A percentile compares a stretch with the other conserved stretches of the same genome.
These are phyloP conservation scores for Trachelipus rathkii DNA, from an alignment of 1,140 invertebrate species.

Conservation along the genomic window DNA sequence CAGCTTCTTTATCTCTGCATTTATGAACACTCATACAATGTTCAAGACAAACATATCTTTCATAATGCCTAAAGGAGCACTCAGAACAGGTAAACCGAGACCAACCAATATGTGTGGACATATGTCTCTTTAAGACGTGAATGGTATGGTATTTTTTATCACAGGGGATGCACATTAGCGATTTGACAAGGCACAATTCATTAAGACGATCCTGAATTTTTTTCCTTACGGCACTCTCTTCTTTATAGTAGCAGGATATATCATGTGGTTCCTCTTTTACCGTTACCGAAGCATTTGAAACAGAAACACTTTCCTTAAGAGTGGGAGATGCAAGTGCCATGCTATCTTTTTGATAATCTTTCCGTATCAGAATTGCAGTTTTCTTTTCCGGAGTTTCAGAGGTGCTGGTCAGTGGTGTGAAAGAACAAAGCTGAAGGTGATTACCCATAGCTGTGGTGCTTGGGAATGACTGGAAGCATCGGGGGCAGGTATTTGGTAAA, in stretches of 20 bases:
- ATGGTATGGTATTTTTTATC: slow-evolving; percentile 24
- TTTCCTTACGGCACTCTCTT: neutral
- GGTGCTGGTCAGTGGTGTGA: slow-evolving; percentile 22
- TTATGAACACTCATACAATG: slow-evolving; percentile 24
- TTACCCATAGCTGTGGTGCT: slow-evolving; percentile 23
- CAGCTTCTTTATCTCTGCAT: slow-evolving; percentile 9
- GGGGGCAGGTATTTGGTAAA: neutral
- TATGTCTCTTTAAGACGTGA: slow-evolving; percentile 27
- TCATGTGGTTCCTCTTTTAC: slow-evolving; percentile 6
- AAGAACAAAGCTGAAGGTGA: slow-evolving; percentile 28
- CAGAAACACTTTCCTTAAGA: slow-evolving; percentile 15
- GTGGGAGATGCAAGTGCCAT: neutral
- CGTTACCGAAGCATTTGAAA: neutral
- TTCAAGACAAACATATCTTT: slow-evolving; percentile 25
- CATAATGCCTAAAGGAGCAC: slow-evolving; percentile 25
- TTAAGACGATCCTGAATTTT: slow-evolving; percentile 21
- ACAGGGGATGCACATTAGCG: slow-evolving; percentile 31
- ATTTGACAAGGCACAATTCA: slow-evolving; percentile 20
- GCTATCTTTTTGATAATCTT: slow-evolving; percentile 35
- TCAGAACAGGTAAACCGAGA: slow-evolving; percentile 24
- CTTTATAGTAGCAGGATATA: neutral
- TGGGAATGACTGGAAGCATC: slow-evolving; percentile 23
- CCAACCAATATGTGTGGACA: slow-evolving; percentile 26
- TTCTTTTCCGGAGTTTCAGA: slow-evolving; percentile 37
- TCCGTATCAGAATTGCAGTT: slow-evolving; percentile 35